Base-by-base conservation (phyloP, 2,113 vertebrate genomes). In the Cyprinodon tularosa region DNA sequence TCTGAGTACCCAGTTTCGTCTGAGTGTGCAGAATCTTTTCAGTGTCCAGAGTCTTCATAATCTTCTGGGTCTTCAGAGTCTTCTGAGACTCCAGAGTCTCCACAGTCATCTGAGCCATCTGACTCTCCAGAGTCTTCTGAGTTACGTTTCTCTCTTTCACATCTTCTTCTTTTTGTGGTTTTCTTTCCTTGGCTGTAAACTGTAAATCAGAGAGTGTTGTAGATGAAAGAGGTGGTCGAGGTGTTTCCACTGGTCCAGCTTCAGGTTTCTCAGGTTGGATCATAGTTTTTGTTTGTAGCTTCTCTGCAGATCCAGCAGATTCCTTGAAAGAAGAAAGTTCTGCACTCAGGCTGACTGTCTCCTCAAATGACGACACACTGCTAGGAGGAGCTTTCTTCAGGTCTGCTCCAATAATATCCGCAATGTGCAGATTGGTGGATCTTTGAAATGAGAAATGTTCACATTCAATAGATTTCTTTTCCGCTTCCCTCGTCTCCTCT, bases 341-440 rank as follows among this genome's bases (percentile, higher is more conserved):
- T 76, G 75, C 47, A 11, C 78, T 72, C 48, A 15, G 15, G 71
- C 78, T 11, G 50, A 80, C 80, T 17, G 81, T 86, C 87, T 90
- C 94, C 88, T 93, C 93, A 82, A 89, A 22, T 20, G 86, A 62
- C 72, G 67, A 37, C 71, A 38, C 38, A 2, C 0, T 12, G 66
- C 48, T 64, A 42, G 36, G 22, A 47, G 4, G 15, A 42, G 63
- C 1, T 38, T 4, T 11, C 4, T 42, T 17, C 17, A n/a, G 59
- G n/a, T 60, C 59, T 60, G 7, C 13, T 60, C 29, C 12, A 29
- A 22, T 10, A 3, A 29, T 60, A 11, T 29, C 11, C 29, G n/a
- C n/a, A 40, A 15, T 42, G 9, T 17, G 63, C 17, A 20, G 15
- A 11, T 40, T 9, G 17, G 17, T 44, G 0, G 20, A 64, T 13